A percentile compares a stretch with the other conserved stretches of the same genome.
Conservation (phyloP, 2,888 invertebrate species). For the Teleogryllus oceanicus region DNA sequence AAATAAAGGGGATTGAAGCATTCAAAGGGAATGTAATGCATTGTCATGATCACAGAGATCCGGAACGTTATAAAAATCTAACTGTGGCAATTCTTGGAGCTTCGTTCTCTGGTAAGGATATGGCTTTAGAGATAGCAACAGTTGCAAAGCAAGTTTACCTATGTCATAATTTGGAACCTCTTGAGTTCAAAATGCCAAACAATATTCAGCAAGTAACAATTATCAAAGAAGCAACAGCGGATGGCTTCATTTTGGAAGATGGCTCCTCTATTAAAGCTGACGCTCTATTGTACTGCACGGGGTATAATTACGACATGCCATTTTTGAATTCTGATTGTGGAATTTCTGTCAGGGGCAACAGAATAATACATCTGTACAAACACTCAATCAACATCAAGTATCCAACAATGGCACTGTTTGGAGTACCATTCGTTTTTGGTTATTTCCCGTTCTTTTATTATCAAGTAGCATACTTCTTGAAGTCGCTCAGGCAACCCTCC, state of each 20-base stretch:
- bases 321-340: background rate
- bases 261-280: background rate
- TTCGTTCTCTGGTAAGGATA: background rate
- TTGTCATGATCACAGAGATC: background rate
- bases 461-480: constrained; percentile 7
- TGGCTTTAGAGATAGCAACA: background rate
- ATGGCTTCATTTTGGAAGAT: background rate
- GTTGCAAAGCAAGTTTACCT: background rate
- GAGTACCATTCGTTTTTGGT: background rate
- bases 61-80: background rate
- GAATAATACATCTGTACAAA: background rate
- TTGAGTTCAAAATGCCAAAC: background rate
- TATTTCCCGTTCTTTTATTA: background rate
- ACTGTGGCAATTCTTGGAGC: background rate
- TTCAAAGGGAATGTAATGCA: background rate
- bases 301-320: background rate
- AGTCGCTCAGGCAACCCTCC: background rate
- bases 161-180: background rate
- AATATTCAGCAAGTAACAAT: background rate
- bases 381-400: background rate
- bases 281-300: background rate
- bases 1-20: background rate
- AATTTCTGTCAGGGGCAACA: background rate
- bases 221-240: background rate
- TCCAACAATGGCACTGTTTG: background rate